These are phyloP conservation scores for Chironomus tentans DNA, from an alignment of 2,888 invertebrate genomes.

Conservation along the genomic window DNA sequence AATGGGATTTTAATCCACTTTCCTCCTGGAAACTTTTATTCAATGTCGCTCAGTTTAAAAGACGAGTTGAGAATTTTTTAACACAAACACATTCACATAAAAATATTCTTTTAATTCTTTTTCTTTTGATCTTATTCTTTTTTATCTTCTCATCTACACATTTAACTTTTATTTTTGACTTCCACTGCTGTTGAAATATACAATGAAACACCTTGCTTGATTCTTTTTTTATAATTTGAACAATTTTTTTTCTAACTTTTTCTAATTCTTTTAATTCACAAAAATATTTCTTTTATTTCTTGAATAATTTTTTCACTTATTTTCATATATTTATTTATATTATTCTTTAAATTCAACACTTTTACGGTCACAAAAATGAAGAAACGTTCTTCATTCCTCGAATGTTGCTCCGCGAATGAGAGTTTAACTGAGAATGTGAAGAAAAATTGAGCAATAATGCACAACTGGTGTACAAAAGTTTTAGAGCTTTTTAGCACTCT, in stretches of 20 bases:
- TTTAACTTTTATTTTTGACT: neutral
- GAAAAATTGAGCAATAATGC: neutral
- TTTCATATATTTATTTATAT: neutral
- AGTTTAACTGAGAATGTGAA: neutral
- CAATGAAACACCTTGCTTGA: slow-evolving; percentile 20
- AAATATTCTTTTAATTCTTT: neutral
- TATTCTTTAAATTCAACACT: neutral
- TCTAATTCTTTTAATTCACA: neutral
- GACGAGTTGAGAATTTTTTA: neutral
- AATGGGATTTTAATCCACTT: neutral
- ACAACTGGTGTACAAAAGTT: neutral
- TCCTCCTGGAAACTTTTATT: too few relatives aligned
- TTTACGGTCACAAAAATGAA: neutral
- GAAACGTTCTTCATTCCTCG: slow-evolving; percentile 12
- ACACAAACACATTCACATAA: slow-evolving; percentile 14
- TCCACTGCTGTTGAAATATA: neutral
- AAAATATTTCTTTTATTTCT: neutral
- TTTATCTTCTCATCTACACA: neutral
- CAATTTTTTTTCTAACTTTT: neutral
- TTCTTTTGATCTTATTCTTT: slow-evolving; percentile 10
- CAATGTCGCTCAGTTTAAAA: too few relatives aligned
- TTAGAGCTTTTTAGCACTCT: slow-evolving; percentile 3
- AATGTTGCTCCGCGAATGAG: slow-evolving; percentile 1
- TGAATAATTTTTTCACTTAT: neutral
- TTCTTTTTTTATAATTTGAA: neutral